Evolutionary conservation across 2,888 invertebrate genomes (phyloP).

Genomic region (Xestia sexstrigata): DNA sequence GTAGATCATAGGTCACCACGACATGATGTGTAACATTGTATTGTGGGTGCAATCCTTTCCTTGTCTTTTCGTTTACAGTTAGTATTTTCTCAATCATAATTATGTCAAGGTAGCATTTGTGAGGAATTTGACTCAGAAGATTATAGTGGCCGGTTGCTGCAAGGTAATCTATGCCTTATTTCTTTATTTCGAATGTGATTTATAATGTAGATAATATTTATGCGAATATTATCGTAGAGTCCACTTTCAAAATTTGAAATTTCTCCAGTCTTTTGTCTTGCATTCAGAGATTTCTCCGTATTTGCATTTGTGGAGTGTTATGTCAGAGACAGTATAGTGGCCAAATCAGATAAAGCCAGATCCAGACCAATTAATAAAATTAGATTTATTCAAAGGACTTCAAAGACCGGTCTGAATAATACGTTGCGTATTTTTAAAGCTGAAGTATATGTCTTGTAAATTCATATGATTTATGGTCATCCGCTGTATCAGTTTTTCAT

Average conservation of each 20-base stretch:
- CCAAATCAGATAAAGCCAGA: neutral
- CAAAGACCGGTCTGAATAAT: neutral
- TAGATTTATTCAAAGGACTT: neutral
- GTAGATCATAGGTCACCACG: conserved; percentile 23
- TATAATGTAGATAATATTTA: neutral
- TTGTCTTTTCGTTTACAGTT: conserved; percentile 47
- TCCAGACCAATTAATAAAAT: neutral
- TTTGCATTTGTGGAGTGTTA: neutral
- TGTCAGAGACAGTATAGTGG: neutral
- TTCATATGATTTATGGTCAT: conserved; percentile 20
- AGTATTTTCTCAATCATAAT: conserved; percentile 35
- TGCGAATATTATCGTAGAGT: neutral
- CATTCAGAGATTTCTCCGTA: conserved; percentile 3
- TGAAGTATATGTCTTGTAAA: neutral
- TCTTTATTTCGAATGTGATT: conserved; percentile 5
- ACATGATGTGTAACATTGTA: conserved; percentile 39
- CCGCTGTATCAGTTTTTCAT: conserved; percentile 32
- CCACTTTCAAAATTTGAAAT: neutral
- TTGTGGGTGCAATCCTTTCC: conserved; percentile 36
- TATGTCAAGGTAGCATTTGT: conserved; percentile 56
- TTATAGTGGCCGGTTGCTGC: conserved; percentile 23
- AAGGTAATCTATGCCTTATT: neutral
- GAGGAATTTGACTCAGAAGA: conserved; percentile 28
- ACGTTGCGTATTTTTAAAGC: neutral
- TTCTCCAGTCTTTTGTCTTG: conserved; percentile 10